A percentile compares a stretch with the other conserved stretches of the same genome.
Evolutionary conservation across 2,888 invertebrate species (phyloP).

Genomic region (Clitarchus hookeri): DNA sequence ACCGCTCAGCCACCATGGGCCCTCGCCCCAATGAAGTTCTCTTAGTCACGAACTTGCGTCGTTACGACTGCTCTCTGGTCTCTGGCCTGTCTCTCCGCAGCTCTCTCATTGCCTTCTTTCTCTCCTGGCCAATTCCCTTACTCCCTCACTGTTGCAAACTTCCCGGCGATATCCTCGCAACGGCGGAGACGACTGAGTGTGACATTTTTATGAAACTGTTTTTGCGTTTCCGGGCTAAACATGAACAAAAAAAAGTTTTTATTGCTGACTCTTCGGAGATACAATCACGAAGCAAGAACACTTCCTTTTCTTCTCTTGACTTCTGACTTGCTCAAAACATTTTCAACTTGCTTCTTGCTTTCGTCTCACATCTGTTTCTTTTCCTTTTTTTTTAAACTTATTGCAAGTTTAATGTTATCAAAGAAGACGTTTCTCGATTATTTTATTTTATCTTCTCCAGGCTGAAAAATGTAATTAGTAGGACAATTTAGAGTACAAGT

Average conservation of each 20-base stretch:
- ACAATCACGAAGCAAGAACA: background rate
- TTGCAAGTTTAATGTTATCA: no score
- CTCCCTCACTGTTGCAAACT: background rate
- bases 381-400: background rate
- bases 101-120: background rate
- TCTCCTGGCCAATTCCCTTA: background rate
- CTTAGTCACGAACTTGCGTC: background rate
- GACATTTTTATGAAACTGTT: constrained; percentile 2
- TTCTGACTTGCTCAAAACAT: background rate
- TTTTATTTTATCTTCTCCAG: no score
- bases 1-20: no score
- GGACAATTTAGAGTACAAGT: no score
- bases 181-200: background rate
- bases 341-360: no score
- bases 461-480: no score
- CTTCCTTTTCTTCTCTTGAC: background rate
- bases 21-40: no score
- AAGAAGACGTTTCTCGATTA: no score
- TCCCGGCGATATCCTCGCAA: background rate
- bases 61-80: background rate
- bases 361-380: background rate
- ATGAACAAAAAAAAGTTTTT: background rate
- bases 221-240: background rate
- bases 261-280: background rate
- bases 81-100: background rate